Evolutionary conservation across 2,797 vertebrate species (phyloP).

Genomic region (Enteromius anoplus): DNA sequence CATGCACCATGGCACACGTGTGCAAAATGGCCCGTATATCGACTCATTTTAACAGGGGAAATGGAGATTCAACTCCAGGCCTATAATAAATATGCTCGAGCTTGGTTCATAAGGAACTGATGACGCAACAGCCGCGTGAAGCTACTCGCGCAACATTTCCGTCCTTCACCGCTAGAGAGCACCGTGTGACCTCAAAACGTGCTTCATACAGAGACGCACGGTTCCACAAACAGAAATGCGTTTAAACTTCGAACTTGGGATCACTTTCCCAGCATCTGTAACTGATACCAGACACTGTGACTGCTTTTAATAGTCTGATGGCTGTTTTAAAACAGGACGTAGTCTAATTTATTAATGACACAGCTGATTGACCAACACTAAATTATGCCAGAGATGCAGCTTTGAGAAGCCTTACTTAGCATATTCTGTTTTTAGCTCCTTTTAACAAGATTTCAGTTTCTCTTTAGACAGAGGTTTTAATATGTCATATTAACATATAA

Average conservation of each 20-base stretch:
- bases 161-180: background rate
- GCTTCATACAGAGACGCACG: background rate
- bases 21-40: too few species aligned
- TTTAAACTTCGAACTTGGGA: background rate
- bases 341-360: background rate
- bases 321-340: conserved; percentile 5
- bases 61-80: background rate
- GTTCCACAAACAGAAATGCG: background rate
- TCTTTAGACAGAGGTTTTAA: background rate
- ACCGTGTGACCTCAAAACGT: background rate
- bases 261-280: conserved; percentile 19
- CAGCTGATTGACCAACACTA: background rate
- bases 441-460: background rate
- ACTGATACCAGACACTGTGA: background rate
- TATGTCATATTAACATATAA: background rate
- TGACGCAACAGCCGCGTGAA: background rate
- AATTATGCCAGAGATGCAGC: background rate
- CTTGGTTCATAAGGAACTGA: background rate
- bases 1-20: background rate
- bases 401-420: background rate
- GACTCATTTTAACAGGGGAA: background rate
- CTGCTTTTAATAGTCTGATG: background rate
- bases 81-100: background rate
- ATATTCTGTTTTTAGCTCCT: background rate
- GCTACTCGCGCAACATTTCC: background rate